Base-by-base conservation (phyloP, 2,797 vertebrate genomes). In the Peromyscus aztecus region DNA sequence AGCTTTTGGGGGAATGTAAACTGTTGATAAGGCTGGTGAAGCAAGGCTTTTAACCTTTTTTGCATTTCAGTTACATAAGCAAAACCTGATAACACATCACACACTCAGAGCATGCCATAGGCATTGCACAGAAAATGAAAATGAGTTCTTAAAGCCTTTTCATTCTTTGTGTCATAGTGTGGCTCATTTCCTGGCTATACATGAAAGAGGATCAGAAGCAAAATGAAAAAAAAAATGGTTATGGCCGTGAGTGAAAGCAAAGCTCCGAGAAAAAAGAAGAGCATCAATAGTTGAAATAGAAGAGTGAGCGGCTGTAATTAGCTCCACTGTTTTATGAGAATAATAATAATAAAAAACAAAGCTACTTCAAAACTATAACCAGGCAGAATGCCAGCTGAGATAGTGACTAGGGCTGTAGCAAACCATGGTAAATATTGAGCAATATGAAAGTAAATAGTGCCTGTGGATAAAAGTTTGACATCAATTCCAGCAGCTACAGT, bases 1-100 rank as follows among this genome's bases (percentile, higher is more conserved):
- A 94, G 94, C 73, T 84, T 96, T 94, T 11, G 5, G 65, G 78
- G 86, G 92, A 96, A 67, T 97, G 97, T 76, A 94, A 95, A 95
- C 71, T 93, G 91, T 96, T 97, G 96, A 97, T 98, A 97, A 97
- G 92, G 34, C 89, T 96, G 59, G 85, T 87, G 92, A 98, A 98
- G 94, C 4, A 2, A 94, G 52, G 17, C 46, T 86, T 96, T 97
- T 97, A 97, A 97, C 94, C 86, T 97, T 97, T 63, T 97, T 93
- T 97, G 76, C 92, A 95, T 97, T 98, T 97, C 85, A 94, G 80
- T 76, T 95, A 73, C 84, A 95, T 94, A 86, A 97, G 93, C 83
- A 92, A 91, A 97, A 96, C 94, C 34, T 95, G 2, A 77, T 93
- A 73, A 27, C 12, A 86, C 37, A 97, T 71, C 87, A 96, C 85